Evolutionary conservation across 2,797 vertebrate genomes (phyloP).

Genomic region (Chloroceryle inda): DNA sequence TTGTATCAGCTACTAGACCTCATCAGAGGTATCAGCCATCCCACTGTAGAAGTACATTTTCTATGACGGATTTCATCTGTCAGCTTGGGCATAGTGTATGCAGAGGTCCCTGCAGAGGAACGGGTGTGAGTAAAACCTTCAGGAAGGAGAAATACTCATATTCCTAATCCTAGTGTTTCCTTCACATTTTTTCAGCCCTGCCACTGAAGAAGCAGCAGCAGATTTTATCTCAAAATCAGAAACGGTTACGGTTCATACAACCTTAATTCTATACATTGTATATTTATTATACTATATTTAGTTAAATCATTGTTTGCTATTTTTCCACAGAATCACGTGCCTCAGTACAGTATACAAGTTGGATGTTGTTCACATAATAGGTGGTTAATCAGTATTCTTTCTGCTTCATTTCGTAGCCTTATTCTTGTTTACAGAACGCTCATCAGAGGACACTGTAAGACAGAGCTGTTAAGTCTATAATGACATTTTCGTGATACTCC

Average conservation of each 20-base stretch:
- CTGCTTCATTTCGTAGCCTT: not conserved
- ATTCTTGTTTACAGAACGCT: not conserved
- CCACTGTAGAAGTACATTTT: not conserved
- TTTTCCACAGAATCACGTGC: not conserved
- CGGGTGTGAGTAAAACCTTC: fast-evolving
- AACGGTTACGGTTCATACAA: not conserved
- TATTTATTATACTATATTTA: not conserved
- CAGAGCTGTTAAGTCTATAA: not conserved
- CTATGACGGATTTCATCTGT: not conserved
- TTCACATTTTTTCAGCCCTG: not conserved
- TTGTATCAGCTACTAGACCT: not conserved
- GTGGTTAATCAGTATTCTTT: not conserved
- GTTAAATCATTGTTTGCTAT: not conserved
- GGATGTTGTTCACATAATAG: not conserved
- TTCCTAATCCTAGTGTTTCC: not conserved
- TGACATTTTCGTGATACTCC: not conserved
- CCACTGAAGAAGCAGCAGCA: not conserved
- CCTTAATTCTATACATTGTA: not conserved
- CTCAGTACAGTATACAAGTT: not conserved
- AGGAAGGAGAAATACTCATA: not conserved
- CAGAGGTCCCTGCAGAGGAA: not conserved
- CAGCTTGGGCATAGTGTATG: not conserved
- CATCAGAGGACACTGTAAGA: not conserved
- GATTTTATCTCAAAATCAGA: not conserved
- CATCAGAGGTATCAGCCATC: not conserved